Evolutionary conservation across 2,888 invertebrate species (phyloP), one percentile per base, ranked within the genome.

Genomic region (Ennomos erosarius): DNA sequence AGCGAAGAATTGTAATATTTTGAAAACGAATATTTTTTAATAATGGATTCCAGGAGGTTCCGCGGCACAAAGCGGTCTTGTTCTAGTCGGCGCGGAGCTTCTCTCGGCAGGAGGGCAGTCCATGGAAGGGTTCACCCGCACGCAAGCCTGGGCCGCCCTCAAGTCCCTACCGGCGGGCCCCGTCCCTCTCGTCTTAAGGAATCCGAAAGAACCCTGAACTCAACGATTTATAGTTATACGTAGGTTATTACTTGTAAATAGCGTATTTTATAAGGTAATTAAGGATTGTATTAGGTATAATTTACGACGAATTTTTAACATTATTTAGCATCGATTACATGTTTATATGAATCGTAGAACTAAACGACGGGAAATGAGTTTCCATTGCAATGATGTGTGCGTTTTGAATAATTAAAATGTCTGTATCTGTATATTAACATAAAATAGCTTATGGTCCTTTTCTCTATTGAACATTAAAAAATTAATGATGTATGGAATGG

Each of bases 81-180:
- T 99, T 73, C 93, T 95, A 79, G 96, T 96, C 69, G 98, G 98
- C 53, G 98, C 99, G 82, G 97, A 98, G 88, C 94, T 99, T 68
- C 87, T 98, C 37, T 94, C 95, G 69, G 96, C 98, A 52, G 98
- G 98, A 74, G 96, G 96, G 52, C 94, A 94, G 67, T 95, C 96
- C 71, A 96, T 98, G 78, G 95, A 95, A 65, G 94, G 95, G 62
- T 96, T 97, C 94, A 96, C 98, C n/a, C 95, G 98, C 75, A 97
- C 98, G 70, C 98, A 98, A 89, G 98, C 98, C 53, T 98, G 98
- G 98, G 97, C 97, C 70, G 95, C 96, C 62, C 96, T 99, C 93
- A 98, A 98, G 87, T 96, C 97, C 75, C 88, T 98, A 68, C 96
- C 97, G 53, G 95, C 97, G 79, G 98, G 98, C 56, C 95, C 95